Conservation (phyloP, 2,113 vertebrate species). For the Anser brachyrhynchus region DNA sequence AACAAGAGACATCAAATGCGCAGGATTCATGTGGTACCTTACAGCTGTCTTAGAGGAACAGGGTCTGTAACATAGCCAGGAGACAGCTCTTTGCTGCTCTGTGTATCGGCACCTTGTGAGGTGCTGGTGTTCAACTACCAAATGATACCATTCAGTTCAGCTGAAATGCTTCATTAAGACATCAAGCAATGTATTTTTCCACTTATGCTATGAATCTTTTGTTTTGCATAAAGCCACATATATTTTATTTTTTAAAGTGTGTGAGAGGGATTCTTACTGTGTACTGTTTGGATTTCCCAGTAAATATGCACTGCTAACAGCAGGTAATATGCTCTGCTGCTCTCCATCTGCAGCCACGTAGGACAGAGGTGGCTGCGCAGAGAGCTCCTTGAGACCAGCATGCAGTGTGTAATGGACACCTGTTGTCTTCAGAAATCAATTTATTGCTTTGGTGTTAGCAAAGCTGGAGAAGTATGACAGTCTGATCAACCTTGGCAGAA, state of each 20-base stretch:
- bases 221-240: not conserved
- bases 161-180: not conserved
- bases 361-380: not conserved
- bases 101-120: not conserved
- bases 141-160: not conserved
- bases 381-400: not conserved
- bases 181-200: not conserved
- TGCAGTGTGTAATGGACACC: not conserved
- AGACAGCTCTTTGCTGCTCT: not conserved
- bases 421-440: not conserved
- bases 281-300: not conserved
- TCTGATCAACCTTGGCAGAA: not conserved
- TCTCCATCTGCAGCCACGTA: not conserved
- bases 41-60: not conserved
- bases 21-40: not conserved
- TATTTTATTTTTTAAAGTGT: fast-evolving
- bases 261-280: not conserved
- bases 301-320: not conserved
- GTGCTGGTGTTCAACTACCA: not conserved
- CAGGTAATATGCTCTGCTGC: not conserved
- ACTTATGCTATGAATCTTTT: not conserved
- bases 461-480: not conserved
- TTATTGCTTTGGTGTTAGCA: not conserved
- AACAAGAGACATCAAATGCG: not conserved
- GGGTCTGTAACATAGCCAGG: not conserved